Base-by-base conservation (phyloP, 2,888 invertebrate species). In the Epistrophe eligans region DNA sequence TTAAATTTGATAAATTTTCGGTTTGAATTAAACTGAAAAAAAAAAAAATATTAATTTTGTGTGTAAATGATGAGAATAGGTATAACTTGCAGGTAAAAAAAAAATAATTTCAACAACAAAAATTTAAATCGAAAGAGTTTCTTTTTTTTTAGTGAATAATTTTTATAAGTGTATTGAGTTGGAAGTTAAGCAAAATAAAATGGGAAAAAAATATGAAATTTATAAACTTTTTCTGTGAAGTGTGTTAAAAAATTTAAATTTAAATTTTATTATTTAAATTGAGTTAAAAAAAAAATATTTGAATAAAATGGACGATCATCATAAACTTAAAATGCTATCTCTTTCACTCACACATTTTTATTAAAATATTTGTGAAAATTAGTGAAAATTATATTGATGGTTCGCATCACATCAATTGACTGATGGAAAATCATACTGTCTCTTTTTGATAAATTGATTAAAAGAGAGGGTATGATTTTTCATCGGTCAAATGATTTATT, bases 391-490 rank as follows among this genome's bases (percentile, higher is more conserved):
- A 1, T 17, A 28, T 55, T 8, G 8, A 8, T 32, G 28, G 15
- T 15, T 28, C 19, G 28, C 4, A 55, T 55, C n/a, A 32, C 55
- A 55, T 55, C 55, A 55, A 32, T 32, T 55, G 55, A 55, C 28
- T 55, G n/a, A 28, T 55, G 15, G 55, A 28, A 55, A 55, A 28
- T 55, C 55, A 15, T 28, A 55, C 28, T 13, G 24, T 24, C 55
- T 28, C 55, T 55, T 55, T 55, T 55, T 55, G 28, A 55, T 15
- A 28, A 7, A 15, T 28, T 28, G 4, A 15, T 55, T 55, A 55
- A 55, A 32, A 55, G 15, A 55, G 55, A 55, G 7, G 32, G 28
- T 55, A 55, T 55, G n/a, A 55, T 32, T 55, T 32, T 32, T 9
- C 28, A 32, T 55, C 32, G 28, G 55, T 28, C 28, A 55, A 55